Evolutionary conservation across 2,888 invertebrate genomes (phyloP).

Genomic region (Acanthosepion esculentum): DNA sequence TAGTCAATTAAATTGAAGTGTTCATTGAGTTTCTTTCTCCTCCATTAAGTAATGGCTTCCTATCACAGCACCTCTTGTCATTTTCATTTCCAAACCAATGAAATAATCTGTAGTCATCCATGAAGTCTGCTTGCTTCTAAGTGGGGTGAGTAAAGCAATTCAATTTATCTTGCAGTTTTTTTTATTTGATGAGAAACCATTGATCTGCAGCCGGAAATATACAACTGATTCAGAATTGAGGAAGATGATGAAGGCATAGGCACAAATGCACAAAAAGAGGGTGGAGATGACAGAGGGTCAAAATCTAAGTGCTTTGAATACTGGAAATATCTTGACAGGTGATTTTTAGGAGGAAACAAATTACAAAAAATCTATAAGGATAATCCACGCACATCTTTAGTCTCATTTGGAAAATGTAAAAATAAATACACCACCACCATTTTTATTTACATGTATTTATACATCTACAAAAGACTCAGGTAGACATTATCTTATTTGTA

Average conservation of each 20-base stretch:
- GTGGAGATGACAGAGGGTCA: neutral
- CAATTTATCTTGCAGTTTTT: neutral
- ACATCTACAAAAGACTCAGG: too few species aligned
- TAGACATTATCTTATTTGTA: too few species aligned
- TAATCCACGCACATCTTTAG: too few species aligned
- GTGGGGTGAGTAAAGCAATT: neutral
- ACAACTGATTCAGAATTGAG: neutral
- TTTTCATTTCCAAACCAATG: neutral
- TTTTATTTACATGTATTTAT: neutral
- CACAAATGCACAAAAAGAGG: neutral
- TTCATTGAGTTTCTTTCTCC: neutral
- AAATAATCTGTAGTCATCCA: neutral
- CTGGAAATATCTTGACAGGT: neutral
- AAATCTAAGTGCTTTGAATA: neutral
- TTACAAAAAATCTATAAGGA: neutral
- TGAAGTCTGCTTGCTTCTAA: neutral
- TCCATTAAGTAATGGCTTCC: neutral
- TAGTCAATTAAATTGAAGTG: neutral
- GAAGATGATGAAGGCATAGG: neutral
- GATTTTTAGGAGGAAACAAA: neutral
- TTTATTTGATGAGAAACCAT: constrained; percentile 9
- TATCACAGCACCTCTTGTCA: neutral
- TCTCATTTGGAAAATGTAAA: neutral
- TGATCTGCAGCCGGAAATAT: neutral
- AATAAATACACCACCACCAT: too few species aligned